Conservation (phyloP, 2,888 invertebrate genomes). For the Phrixothrix hirtus region DNA sequence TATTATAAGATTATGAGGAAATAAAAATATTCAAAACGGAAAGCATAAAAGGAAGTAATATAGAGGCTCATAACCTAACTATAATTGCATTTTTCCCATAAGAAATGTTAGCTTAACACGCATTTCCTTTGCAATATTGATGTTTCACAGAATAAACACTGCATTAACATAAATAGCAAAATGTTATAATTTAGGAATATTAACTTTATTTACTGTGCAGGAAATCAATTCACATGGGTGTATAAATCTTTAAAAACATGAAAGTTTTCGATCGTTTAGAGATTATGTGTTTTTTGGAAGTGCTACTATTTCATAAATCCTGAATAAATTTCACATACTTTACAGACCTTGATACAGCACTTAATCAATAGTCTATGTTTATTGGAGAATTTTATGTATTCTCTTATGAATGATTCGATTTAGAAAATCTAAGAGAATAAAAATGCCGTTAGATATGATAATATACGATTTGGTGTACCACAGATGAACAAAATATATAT, state of each 20-base stretch:
- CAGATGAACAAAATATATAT: too few relatives aligned
- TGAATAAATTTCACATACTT: conserved; percentile 28
- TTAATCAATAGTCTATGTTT: conserved; percentile 28
- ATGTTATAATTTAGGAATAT: conserved; percentile 12
- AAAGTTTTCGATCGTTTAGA: conserved; percentile 14
- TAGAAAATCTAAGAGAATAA: conserved; percentile 9
- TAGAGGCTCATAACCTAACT: conserved; percentile 12
- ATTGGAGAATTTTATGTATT: conserved; percentile 22
- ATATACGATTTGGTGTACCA: conserved; percentile 7
- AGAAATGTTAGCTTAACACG: conserved; percentile 16
- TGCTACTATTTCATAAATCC: conserved; percentile 23
- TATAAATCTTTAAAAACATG: conserved; percentile 14
- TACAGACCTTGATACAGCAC: conserved; percentile 14
- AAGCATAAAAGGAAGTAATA: conserved; percentile 18
- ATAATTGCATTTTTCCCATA: conserved; percentile 24
- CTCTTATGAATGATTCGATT: conserved; percentile 12
- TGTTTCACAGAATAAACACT: conserved; percentile 13
- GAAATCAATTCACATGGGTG: conserved; percentile 4
- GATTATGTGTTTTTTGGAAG: conserved; percentile 13
- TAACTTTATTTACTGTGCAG: conserved; percentile 9
- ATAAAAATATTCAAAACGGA: conserved; percentile 11
- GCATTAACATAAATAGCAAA: conserved; percentile 14
- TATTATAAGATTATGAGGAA: background rate
- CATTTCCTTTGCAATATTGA: conserved; percentile 21
- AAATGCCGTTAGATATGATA: conserved; percentile 13